Percentiles rank a stretch among this genome's conserved stretches.
phyloP scores from a whole-genome alignment of 1,140 invertebrate species.

The Teleogryllus occipitalis region DNA sequence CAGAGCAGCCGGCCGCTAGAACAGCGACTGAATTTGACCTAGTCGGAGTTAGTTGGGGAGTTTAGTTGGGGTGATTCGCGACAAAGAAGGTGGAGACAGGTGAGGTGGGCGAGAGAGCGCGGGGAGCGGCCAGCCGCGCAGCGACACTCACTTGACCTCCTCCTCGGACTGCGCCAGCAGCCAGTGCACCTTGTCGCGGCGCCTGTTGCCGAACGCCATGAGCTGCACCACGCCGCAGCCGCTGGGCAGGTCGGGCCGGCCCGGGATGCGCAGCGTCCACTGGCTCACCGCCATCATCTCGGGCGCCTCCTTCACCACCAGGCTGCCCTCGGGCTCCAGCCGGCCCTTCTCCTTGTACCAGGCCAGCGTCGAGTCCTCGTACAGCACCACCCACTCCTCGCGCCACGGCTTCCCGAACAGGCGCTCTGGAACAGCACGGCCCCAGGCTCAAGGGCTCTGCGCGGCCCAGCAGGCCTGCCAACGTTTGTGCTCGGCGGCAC shows the following conservation, averaged over 20 bases:
- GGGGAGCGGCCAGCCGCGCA: no score
- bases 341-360: conserved; percentile 62
- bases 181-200: conserved; percentile 49
- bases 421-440: conserved; percentile 47
- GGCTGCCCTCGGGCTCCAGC: conserved; percentile 38
- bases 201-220: conserved; percentile 58
- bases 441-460: no score
- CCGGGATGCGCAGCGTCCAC: conserved; percentile 61
- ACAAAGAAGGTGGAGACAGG: no score
- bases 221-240: conserved; percentile 55
- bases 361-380: conserved; percentile 68
- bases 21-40: no score
- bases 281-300: conserved; percentile 69
- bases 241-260: conserved; percentile 54
- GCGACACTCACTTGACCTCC: conserved; percentile 50
- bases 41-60: no score
- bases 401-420: conserved; percentile 68
- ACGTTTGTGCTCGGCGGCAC: no score
- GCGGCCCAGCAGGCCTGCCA: no score
- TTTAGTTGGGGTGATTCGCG: no score
- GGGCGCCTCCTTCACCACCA: conserved; percentile 62
- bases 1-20: no score
- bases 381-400: conserved; percentile 69
- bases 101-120: no score
- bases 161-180: conserved; percentile 53